Evolutionary conservation across 1,140 invertebrate genomes (phyloP).

Genomic region (Pogonomyrmex barbatus): DNA sequence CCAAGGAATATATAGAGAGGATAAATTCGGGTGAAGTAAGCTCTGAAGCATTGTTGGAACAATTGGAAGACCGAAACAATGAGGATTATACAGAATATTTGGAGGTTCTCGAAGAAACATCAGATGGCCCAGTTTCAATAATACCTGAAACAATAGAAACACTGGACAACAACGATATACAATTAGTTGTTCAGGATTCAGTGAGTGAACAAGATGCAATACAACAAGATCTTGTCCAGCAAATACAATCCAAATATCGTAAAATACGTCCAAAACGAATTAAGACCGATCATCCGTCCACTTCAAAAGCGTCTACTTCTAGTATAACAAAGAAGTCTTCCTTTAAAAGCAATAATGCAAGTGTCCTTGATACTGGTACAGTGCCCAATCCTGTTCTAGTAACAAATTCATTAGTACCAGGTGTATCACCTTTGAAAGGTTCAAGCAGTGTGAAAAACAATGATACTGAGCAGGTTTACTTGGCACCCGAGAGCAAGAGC

Average conservation of each 20-base stretch:
- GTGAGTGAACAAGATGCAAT: slow-evolving; percentile 26
- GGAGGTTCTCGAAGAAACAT: slow-evolving; percentile 79
- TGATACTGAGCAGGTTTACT: slow-evolving; percentile 59
- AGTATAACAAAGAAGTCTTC: slow-evolving; percentile 37
- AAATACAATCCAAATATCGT: slow-evolving; percentile 81
- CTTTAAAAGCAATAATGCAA: slow-evolving; percentile 19
- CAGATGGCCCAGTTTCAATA: slow-evolving; percentile 69
- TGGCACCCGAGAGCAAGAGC: slow-evolving; percentile 72
- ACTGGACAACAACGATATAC: slow-evolving; percentile 49
- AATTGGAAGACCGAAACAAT: slow-evolving; percentile 82
- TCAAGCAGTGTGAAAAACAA: slow-evolving; percentile 15
- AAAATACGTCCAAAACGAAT: slow-evolving; percentile 82
- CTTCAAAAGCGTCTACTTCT: not conserved
- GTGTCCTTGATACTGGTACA: slow-evolving; percentile 10
- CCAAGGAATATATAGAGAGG: slow-evolving; percentile 82
- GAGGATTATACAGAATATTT: slow-evolving; percentile 84
- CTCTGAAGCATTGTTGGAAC: slow-evolving; percentile 81
- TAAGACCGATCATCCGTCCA: not conserved
- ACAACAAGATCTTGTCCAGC: slow-evolving; percentile 72
- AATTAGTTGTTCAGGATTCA: slow-evolving; percentile 20
- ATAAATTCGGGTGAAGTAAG: slow-evolving; percentile 79
- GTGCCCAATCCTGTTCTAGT: slow-evolving; percentile 44
- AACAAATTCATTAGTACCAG: not conserved
- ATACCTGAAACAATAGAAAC: slow-evolving; percentile 61
- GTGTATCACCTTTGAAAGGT: slow-evolving; percentile 33